A percentile compares a stretch with the other conserved stretches of the same genome.
Conservation (phyloP, 2,797 vertebrate species). For the Myotis daubentonii region DNA sequence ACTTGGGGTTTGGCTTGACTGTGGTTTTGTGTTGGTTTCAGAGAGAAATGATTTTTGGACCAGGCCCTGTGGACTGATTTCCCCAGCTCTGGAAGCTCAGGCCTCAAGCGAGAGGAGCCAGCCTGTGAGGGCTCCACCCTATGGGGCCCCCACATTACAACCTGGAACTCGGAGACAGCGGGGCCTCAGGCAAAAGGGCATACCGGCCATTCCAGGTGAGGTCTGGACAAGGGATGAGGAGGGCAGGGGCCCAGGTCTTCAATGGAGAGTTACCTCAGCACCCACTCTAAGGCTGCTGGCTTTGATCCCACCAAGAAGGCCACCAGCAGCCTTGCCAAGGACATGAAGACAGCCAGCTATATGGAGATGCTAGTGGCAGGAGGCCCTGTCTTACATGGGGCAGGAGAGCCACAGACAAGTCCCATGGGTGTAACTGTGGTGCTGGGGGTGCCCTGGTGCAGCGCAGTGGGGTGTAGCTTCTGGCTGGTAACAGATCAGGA, state of each 20-base stretch:
- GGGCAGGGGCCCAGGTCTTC: no score
- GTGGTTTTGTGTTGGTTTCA: not conserved
- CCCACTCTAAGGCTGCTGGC: no score
- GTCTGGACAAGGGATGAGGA: not conserved
- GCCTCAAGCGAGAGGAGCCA: fast-evolving
- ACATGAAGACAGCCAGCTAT: slow-evolving; percentile 32
- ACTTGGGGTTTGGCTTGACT: not conserved
- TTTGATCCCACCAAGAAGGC: not conserved
- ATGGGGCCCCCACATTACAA: fast-evolving
- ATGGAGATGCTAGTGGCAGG: slow-evolving; percentile 55
- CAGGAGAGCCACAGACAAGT: fast-evolving
- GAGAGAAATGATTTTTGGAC: not conserved
- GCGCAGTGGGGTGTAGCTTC: fast-evolving
- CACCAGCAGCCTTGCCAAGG: not conserved
- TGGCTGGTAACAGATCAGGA: not conserved
- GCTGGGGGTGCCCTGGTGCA: not conserved
- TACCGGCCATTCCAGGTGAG: slow-evolving; percentile 17
- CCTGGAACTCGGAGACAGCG: not conserved
- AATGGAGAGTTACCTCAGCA: no score
- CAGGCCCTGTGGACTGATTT: no score
- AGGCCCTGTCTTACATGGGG: not conserved
- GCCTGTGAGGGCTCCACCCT: not conserved
- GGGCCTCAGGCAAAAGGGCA: not conserved
- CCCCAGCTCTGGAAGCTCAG: not conserved
- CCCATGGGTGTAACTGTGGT: not conserved